phyloP scores from a whole-genome alignment of 2,888 invertebrate genomes.

The Teleogryllus oceanicus region DNA sequence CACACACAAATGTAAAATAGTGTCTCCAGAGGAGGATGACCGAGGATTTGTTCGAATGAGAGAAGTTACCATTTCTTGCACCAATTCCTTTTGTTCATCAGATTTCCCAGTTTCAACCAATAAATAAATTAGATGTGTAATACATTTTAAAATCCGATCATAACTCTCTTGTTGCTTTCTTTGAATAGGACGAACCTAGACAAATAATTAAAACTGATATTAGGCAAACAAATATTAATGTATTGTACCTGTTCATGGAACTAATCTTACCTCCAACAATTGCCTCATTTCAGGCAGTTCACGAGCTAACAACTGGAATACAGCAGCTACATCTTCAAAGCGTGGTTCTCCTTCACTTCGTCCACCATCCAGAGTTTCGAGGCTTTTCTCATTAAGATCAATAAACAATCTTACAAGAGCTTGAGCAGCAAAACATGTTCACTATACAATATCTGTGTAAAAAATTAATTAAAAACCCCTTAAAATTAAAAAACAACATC shows the following conservation, averaged over 20 bases:
- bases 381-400: conserved; percentile 61
- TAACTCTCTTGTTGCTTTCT: conserved; percentile 76
- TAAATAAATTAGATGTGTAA: conserved; percentile 72
- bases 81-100: conserved; percentile 51
- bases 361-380: conserved; percentile 51
- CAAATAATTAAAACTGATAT: conserved; percentile 34
- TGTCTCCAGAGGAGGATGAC: conserved; percentile 66
- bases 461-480: not conserved
- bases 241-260: not conserved
- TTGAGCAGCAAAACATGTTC: conserved; percentile 85
- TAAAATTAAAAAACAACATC: too few relatives aligned
- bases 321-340: conserved; percentile 67
- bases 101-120: conserved; percentile 60
- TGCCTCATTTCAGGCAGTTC: conserved; percentile 54
- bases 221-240: not conserved
- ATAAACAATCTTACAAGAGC: conserved; percentile 81
- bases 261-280: conserved; percentile 46
- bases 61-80: conserved; percentile 52
- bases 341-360: conserved; percentile 54
- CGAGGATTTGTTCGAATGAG: conserved; percentile 63
- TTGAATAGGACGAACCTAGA: conserved; percentile 65
- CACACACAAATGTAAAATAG: conserved; percentile 80
- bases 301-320: conserved; percentile 64
- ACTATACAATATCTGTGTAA: conserved; percentile 54
- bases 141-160: conserved; percentile 75